These are phyloP conservation scores for Harpalus rubripes DNA, from an alignment of 2,888 invertebrate genomes.

Conservation along the genomic window DNA sequence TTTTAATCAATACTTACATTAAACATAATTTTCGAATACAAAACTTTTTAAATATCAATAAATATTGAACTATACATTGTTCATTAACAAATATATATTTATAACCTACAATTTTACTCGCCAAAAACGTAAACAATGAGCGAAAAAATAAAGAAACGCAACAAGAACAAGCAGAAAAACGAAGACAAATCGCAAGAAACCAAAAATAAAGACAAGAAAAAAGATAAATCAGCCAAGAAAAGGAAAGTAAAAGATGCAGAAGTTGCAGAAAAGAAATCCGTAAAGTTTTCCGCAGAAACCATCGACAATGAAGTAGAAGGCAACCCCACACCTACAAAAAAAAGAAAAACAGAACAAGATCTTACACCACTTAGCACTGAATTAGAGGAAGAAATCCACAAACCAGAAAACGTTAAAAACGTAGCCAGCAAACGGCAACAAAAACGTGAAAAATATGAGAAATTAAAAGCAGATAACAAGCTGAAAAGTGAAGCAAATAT, in stretches of 20 bases:
- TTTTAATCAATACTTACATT: background rate
- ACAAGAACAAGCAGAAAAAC: constrained; percentile 5
- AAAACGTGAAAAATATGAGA: constrained; percentile 82
- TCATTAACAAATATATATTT: constrained; percentile 9
- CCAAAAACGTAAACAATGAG: constrained; percentile 41
- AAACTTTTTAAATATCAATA: background rate
- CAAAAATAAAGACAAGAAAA: background rate
- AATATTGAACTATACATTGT: background rate
- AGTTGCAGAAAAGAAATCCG: constrained; percentile 25
- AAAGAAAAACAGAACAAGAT: constrained; percentile 26
- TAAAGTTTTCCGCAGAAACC: constrained; percentile 51
- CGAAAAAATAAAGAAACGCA: constrained; percentile 12
- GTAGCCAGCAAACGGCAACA: constrained; percentile 82
- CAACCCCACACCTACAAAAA: constrained; percentile 33
- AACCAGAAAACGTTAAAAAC: constrained; percentile 73
- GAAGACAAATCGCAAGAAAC: constrained; percentile 19
- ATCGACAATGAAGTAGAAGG: constrained; percentile 57
- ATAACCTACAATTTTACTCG: constrained; percentile 35
- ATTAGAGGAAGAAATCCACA: constrained; percentile 71
- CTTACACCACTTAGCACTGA: constrained; percentile 34
- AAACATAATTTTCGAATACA: background rate
- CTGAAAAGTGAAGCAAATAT: constrained; percentile 79
- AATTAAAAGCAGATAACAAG: constrained; percentile 80
- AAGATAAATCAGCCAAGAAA: constrained; percentile 36
- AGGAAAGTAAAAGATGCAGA: constrained; percentile 2